phyloP scores from a whole-genome alignment of 1,140 invertebrate species.

The Papilio xuthus region DNA sequence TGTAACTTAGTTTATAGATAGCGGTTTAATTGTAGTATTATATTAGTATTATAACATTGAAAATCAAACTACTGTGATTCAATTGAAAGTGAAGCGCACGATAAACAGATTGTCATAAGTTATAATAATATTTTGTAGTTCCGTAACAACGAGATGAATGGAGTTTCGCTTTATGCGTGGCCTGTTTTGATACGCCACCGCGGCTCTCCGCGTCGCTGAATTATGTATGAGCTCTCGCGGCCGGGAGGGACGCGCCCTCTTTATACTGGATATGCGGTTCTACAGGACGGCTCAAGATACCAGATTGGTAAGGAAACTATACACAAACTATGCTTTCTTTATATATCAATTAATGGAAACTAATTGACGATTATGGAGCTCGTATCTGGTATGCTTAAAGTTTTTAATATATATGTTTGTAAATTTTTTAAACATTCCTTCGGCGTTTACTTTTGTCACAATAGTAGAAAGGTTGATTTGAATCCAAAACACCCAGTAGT shows the following conservation, averaged over 20 bases:
- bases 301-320: neutral
- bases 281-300: neutral
- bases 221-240: neutral
- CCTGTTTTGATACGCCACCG: neutral
- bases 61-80: neutral
- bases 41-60: no score
- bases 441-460: no score
- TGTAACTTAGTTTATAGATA: no score
- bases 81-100: neutral
- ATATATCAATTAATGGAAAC: neutral
- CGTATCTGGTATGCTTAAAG: no score
- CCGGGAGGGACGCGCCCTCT: neutral
- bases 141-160: constrained; percentile 4
- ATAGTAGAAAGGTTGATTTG: no score
- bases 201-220: neutral
- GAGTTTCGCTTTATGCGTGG: constrained; percentile 3
- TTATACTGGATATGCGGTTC: neutral
- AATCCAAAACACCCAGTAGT: no score
- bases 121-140: constrained; percentile 26
- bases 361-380: neutral
- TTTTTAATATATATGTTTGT: no score
- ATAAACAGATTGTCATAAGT: constrained; percentile 2
- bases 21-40: no score
- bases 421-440: no score
- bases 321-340: neutral